Percentiles rank a stretch among this genome's conserved stretches.
These are phyloP conservation scores for Drosophila mimetica DNA, from an alignment of 2,888 invertebrate species.

Conservation along the genomic window DNA sequence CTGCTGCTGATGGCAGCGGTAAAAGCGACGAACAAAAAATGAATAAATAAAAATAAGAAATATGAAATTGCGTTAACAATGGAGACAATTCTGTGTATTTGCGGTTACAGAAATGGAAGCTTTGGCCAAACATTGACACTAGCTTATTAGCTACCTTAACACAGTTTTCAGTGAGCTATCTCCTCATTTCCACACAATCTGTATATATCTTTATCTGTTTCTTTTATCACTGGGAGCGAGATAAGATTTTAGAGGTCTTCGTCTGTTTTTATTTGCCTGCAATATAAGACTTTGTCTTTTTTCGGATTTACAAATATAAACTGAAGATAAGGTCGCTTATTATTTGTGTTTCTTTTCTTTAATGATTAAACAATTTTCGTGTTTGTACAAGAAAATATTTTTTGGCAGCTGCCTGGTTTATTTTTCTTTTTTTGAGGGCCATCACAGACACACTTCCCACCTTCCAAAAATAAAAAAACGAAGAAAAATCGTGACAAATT, in stretches of 20 bases:
- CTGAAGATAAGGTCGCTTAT: slow-evolving; percentile 19
- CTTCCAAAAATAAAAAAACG: slow-evolving; percentile 5
- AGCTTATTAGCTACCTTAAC: slow-evolving; percentile 73
- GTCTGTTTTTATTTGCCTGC: slow-evolving; percentile 17
- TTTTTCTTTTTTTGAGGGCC: slow-evolving; percentile 13
- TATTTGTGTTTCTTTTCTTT: slow-evolving; percentile 23
- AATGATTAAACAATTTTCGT: slow-evolving; percentile 28
- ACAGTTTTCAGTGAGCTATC: slow-evolving; percentile 58
- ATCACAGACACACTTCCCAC: slow-evolving; percentile 37
- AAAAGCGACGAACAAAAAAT: slow-evolving; percentile 45
- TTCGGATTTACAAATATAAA: slow-evolving; percentile 14
- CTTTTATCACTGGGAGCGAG: not conserved
- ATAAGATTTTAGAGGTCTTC: slow-evolving; percentile 35
- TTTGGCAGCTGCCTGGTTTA: slow-evolving; percentile 25
- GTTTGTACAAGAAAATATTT: slow-evolving; percentile 17
- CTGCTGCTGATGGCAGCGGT: slow-evolving; percentile 14
- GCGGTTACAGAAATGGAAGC: slow-evolving; percentile 9
- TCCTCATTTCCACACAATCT: slow-evolving; percentile 1
- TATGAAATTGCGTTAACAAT: slow-evolving; percentile 69
- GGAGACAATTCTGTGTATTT: slow-evolving; percentile 60
- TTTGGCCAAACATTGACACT: slow-evolving; percentile 47
- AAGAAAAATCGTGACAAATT: slow-evolving; percentile 62
- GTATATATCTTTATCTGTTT: slow-evolving; percentile 1
- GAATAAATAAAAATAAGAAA: slow-evolving; percentile 27
- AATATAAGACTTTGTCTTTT: slow-evolving; percentile 2